Evolutionary conservation across 2,113 vertebrate species (phyloP).

Genomic region (Perca fluviatilis): DNA sequence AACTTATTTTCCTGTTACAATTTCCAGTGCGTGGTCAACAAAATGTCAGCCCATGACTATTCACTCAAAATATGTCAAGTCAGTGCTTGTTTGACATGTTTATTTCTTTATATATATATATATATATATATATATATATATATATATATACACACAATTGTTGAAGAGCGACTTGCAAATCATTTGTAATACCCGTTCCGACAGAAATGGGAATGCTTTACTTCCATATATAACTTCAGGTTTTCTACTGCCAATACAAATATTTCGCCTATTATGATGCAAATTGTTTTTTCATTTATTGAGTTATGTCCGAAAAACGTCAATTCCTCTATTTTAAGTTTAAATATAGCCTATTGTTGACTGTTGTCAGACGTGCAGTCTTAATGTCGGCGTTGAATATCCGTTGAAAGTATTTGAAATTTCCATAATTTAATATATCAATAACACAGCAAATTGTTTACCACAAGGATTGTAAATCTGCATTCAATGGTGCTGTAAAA

Average conservation of each 20-base stretch:
- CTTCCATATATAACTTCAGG: neutral
- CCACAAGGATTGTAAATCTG: neutral
- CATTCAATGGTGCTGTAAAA: neutral
- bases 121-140: too few relatives aligned
- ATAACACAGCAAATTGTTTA: neutral
- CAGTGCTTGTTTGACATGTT: neutral
- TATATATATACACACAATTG: too few relatives aligned
- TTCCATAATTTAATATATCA: neutral
- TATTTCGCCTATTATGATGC: neutral
- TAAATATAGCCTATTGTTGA: neutral
- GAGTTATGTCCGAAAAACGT: neutral
- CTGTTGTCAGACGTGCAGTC: neutral
- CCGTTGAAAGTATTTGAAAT: accelerated
- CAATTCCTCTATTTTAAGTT: neutral
- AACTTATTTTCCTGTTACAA: neutral
- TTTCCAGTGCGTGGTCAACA: neutral
- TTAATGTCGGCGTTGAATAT: neutral
- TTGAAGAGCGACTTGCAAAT: neutral
- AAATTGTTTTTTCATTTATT: too few relatives aligned
- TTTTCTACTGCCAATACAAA: neutral
- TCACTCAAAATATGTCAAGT: neutral
- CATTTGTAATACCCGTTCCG: neutral
- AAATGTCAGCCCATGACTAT: neutral
- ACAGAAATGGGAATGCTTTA: neutral
- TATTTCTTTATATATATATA: neutral